Conservation (phyloP, 1,140 invertebrate species). For the Pinna nobilis region DNA sequence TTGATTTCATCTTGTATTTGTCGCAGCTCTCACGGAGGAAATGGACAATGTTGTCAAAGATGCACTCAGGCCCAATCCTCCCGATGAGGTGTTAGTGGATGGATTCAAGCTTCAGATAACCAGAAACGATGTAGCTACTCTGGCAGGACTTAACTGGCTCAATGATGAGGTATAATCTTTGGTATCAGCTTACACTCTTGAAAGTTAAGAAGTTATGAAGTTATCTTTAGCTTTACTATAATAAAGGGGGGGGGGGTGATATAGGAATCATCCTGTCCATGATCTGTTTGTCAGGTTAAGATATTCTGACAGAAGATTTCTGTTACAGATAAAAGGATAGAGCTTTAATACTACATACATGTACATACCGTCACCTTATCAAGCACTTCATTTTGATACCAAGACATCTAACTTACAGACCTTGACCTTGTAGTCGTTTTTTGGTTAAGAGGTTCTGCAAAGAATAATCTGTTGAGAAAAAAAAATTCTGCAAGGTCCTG, state of each 20-base stretch:
- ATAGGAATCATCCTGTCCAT: too few species aligned
- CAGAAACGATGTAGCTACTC: slow-evolving; percentile 86
- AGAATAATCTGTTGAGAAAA: too few species aligned
- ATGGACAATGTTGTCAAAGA: slow-evolving; percentile 74
- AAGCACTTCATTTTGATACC: too few species aligned
- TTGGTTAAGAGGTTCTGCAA: too few species aligned
- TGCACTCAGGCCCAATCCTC: slow-evolving; percentile 73
- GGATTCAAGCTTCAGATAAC: slow-evolving; percentile 79
- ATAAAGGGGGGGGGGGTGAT: not conserved
- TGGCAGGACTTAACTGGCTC: slow-evolving; percentile 91
- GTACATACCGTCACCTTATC: too few species aligned
- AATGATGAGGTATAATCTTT: slow-evolving; percentile 87
- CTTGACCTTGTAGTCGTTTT: too few species aligned
- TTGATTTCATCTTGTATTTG: slow-evolving; percentile 11
- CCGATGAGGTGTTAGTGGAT: slow-evolving; percentile 77
- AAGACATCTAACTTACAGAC: too few species aligned
- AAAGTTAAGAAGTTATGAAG: not conserved
- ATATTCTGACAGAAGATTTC: too few species aligned
- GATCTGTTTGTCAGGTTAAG: too few species aligned
- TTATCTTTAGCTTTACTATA: not conserved
- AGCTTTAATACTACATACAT: too few species aligned
- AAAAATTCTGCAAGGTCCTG: too few species aligned
- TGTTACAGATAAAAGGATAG: too few species aligned
- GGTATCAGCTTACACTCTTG: not conserved
- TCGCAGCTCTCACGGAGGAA: slow-evolving; percentile 69